Conservation (phyloP, 2,888 invertebrate genomes). For the Fragum fragum region DNA sequence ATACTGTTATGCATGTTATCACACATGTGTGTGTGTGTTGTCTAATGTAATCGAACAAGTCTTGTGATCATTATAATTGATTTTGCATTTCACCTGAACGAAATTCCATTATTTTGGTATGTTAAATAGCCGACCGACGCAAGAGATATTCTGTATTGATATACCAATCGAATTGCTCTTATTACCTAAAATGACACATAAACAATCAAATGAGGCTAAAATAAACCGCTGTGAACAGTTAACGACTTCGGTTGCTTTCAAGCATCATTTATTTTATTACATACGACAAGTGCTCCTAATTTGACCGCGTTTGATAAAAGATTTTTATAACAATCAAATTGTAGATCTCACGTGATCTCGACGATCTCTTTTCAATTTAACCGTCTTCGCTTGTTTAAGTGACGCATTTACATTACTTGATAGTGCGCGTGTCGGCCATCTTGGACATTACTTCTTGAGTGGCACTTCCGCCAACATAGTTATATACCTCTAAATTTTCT, state of each 20-base stretch:
- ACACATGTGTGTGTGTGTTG: too few relatives aligned
- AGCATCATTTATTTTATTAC: conserved; percentile 28
- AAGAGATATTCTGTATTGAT: not conserved
- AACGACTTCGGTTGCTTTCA: conserved; percentile 1
- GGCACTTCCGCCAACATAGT: conserved; percentile 56
- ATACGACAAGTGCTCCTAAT: conserved; percentile 20
- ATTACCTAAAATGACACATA: conserved; percentile 20
- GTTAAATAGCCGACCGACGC: too few relatives aligned
- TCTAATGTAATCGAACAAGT: too few relatives aligned
- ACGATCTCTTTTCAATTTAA: conserved; percentile 23
- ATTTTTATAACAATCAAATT: conserved; percentile 53
- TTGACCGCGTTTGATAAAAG: conserved; percentile 1
- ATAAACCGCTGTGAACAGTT: conserved; percentile 36
- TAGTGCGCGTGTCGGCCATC: conserved; percentile 30
- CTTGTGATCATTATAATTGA: too few relatives aligned
- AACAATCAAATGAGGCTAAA: conserved; percentile 23
- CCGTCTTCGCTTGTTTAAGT: conserved; percentile 25
- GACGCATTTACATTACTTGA: conserved; percentile 15
- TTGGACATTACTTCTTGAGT: conserved; percentile 39
- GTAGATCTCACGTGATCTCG: conserved; percentile 34
- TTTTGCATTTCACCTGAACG: too few relatives aligned
- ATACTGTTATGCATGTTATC: too few relatives aligned
- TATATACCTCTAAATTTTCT: conserved; percentile 64
- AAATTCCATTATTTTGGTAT: too few relatives aligned
- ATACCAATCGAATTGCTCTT: not conserved